Evolutionary conservation across 1,140 invertebrate species (phyloP), one percentile per base, ranked within the genome.

Genomic region (Procambarus virginalis): DNA sequence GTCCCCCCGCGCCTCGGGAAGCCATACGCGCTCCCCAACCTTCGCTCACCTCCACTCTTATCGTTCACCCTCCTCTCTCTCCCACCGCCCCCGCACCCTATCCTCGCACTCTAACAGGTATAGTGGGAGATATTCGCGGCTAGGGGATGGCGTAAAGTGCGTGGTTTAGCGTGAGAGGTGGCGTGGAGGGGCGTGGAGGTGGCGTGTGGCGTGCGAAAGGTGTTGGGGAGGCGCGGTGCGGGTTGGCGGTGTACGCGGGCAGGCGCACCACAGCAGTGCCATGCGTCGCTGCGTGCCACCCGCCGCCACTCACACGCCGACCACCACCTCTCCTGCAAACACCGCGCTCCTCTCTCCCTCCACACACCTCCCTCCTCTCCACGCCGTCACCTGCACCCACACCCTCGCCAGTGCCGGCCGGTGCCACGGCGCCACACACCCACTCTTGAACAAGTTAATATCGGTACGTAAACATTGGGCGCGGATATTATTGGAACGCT

Each of bases 221-320:
- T 64, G 17, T 34, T 34, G 73, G 46, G 10, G 17, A 45, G 6
- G 20, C 68, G 51, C 80, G 80, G 55, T 78, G 82, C 58, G 73
- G 81, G 82, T 68, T 84, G 73, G 82, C 78, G 70, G 70, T 84
- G 76, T 68, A 75, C 70, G 81, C 88, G 80, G 88, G 81, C 81
- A 84, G 81, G 70, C 34, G 34, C 34, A 34, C 34, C 34, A 34
- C 34, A 58, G 58, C 82, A 84, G 81, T 89, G 88, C 88, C 88
- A 89, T 84, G 88, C 88, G 88, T 89, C 73, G 88, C 87, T 89
- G 88, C 88, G 88, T 89, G 88, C 88, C 88, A 89, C 81, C 86
- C 70, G 79, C 85, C 76, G 12, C 76, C 78, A 58, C 86, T 81
- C 86, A 88, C 68, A 81, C 77, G n/a, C 22, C 86, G 48, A 80